phyloP scores from a whole-genome alignment of 2,888 invertebrate species.

The Vesta saturnalis region DNA sequence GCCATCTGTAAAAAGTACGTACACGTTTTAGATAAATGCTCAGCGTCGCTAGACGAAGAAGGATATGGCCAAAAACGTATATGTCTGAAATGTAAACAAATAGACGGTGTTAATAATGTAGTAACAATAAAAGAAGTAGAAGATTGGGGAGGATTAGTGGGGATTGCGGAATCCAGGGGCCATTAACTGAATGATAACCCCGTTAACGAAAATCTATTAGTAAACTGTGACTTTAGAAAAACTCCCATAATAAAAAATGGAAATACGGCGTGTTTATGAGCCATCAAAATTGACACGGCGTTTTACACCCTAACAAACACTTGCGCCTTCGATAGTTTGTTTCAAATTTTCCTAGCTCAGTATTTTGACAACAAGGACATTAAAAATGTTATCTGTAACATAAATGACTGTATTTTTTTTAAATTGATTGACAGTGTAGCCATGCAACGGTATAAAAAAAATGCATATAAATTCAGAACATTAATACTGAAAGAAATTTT shows the following conservation, averaged over 20 bases:
- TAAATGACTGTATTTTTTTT: not conserved
- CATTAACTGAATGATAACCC: not conserved
- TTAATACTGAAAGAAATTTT: not conserved
- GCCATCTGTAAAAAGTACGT: too few relatives aligned
- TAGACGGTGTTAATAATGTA: not conserved
- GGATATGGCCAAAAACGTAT: slow-evolving; percentile 13
- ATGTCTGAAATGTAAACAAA: slow-evolving; percentile 9
- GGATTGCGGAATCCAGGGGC: not conserved
- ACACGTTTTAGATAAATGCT: slow-evolving; percentile 9
- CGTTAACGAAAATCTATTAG: slow-evolving; percentile 2
- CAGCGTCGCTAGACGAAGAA: slow-evolving; percentile 15
- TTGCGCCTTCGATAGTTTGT: slow-evolving; percentile 9
- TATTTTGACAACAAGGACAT: not conserved
- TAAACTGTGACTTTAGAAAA: not conserved
- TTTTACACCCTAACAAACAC: not conserved
- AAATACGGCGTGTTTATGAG: not conserved
- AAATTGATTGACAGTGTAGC: not conserved
- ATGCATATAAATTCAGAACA: not conserved
- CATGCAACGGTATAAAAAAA: not conserved
- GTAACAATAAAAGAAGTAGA: slow-evolving; percentile 2
- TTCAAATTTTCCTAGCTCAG: not conserved
- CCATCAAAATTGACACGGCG: not conserved
- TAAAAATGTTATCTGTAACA: not conserved
- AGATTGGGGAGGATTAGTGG: slow-evolving; percentile 6
- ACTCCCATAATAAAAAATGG: slow-evolving; percentile 11